Base-by-base conservation (phyloP, 1,140 invertebrate genomes). In the Schlechtendalia chinensis region DNA sequence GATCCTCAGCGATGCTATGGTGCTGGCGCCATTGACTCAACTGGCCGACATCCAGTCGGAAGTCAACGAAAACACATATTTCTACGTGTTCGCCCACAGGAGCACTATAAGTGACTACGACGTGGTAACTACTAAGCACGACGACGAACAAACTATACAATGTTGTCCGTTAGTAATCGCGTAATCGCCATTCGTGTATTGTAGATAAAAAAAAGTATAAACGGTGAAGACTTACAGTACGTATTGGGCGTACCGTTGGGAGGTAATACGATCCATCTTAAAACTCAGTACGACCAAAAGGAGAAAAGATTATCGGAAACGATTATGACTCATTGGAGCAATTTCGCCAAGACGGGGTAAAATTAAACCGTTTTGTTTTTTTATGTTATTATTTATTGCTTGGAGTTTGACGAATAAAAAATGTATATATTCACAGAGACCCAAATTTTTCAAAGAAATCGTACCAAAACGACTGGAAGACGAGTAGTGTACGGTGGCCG, bases 191-290 rank as follows among this genome's bases (percentile, higher is more conserved):
- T 47, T 27, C 45, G 61, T 59, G 17, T 67, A 12, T 27, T 80
- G 22, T 58, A 83, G 82, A 83, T 83, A 5, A 85, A 84, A 54
- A 84, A 82, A 0, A 87, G 89, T 82, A 90, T 96, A 11, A 90
- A 93, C 83, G 96, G 96, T 0, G 95, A 98, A 85, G 96, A 98
- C 84, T 84, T 98, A 83, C 91, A 95, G 0, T 98, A 96, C 84
- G 89, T 97, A 45, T 92, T 98, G 81, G 96, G 96, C 5, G 92
- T 94, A 14, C 96, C 96, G 12, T 85, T 98, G 59, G 91, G 91
- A 59, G 90, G 89, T 10, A 89, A 90, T 17, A 90, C 90, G 72
- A 90, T 91, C 82, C 93, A 94, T 82, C 93, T 93, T 83, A 89
- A 89, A 63, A 88, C 88, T 65, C 89, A 91, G 82, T 96, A 93